Base-by-base conservation (phyloP, 35 echinoderm and acorn worm genomes). In the Lytechinus variegatus region DNA sequence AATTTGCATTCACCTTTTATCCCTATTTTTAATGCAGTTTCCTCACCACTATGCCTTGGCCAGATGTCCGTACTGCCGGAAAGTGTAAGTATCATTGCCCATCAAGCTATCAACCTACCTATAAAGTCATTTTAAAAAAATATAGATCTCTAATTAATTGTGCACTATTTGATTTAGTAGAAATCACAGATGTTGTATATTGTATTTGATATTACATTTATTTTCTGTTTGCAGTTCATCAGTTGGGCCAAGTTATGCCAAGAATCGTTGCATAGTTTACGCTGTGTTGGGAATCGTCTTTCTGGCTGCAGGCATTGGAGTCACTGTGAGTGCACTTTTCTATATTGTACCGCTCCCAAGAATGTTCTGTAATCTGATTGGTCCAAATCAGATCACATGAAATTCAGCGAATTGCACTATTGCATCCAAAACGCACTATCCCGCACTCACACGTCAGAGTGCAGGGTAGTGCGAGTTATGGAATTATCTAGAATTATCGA, bases 31-130 rank as follows among this genome's bases (percentile, higher is more conserved):
- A 44, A 44, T 95, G 51, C 95, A 98, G 97, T 98, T 97, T 94
- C 97, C 97, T 90, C 95, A 96, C 66, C 51, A 94, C 54, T 97
- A 96, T 93, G 94, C 97, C 54, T 94, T 99, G 60, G 98, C 97
- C 86, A 97, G 97, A 88, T 99, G 98, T 90, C 98, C 98, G 10
- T 96, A 99, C 87, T 99, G 98, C 91, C 94, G 97, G 95, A 95
- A 96, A 97, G 98, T 99, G 98, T 99, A 97, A 99, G 98, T 97
- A 24, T 79, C 3, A 71, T 10, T 9, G 56, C 56, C 12, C 4
- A 13, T 44, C 33, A 44, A 44, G 33, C 33, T 44, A 44, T 44
- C 33, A 44, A 44, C 33, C 33, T n/a, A n/a, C n/a, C n/a, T 58
- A 58, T 10, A 58, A 58, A 58, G 9, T 9, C 56, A 58, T 58